Percentiles rank a stretch among this genome's conserved stretches.
Conservation (phyloP, 2,113 vertebrate species). For the Scartelaos histophorus region DNA sequence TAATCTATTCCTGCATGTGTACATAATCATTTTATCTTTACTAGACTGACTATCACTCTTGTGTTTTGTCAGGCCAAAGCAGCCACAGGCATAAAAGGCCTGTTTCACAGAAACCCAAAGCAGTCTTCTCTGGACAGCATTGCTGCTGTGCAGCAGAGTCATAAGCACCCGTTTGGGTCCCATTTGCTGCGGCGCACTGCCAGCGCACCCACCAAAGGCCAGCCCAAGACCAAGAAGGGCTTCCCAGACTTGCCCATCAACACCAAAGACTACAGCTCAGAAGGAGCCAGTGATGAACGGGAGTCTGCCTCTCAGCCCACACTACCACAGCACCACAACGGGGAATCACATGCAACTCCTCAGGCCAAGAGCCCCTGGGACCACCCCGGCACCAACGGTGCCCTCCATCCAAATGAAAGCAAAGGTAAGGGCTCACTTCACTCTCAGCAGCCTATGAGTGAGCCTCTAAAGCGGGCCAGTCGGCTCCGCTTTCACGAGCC, state of each 20-base stretch:
- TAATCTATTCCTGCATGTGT: conserved; percentile 34
- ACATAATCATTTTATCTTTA: background rate
- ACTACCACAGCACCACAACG: conserved; percentile 72
- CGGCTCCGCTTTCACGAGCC: conserved; percentile 75
- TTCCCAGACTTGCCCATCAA: conserved; percentile 87
- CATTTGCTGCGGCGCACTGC: conserved; percentile 92
- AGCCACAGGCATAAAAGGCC: conserved; percentile 93
- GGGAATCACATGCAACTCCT: conserved; percentile 62
- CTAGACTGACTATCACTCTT: conserved; percentile 19
- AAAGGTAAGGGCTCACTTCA: conserved; percentile 88
- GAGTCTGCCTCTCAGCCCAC: conserved; percentile 68
- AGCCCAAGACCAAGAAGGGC: conserved; percentile 87
- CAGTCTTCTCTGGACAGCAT: conserved; percentile 98
- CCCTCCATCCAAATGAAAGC: conserved; percentile 75
- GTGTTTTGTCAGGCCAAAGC: conserved; percentile 85
- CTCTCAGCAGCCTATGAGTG: conserved; percentile 76
- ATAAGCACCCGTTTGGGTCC: conserved; percentile 92
- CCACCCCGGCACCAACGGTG: conserved; percentile 72
- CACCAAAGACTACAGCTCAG: conserved; percentile 84
- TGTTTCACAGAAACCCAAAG: conserved; percentile 98
- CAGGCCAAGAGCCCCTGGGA: conserved; percentile 58
- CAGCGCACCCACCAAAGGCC: conserved; percentile 94
- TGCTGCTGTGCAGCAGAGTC: conserved; percentile 90
- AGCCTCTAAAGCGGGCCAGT: conserved; percentile 80
- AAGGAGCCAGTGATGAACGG: conserved; percentile 80